Evolutionary conservation across 2,113 vertebrate genomes (phyloP).

Genomic region (Lampris incognitus): DNA sequence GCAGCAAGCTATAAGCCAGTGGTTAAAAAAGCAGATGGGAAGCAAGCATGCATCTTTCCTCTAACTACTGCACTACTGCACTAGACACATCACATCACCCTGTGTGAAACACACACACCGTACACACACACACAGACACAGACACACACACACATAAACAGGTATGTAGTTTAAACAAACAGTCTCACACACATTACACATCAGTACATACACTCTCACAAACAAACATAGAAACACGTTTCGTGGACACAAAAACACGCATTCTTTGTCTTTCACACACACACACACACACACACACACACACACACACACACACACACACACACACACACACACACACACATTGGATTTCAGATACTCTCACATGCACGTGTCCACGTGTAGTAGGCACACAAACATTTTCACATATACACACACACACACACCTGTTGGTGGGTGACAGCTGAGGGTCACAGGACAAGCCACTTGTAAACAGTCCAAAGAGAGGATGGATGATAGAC

Average conservation of each 20-base stretch:
- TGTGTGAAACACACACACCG: too few species aligned
- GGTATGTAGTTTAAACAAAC: not conserved
- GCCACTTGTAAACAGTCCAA: constrained; percentile 72
- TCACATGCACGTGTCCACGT: constrained; percentile 7
- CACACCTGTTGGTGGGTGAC: constrained; percentile 73
- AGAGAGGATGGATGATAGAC: constrained; percentile 53
- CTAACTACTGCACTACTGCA: too few species aligned
- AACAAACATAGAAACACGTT: too few species aligned
- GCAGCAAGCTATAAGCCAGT: too few species aligned
- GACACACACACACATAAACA: not conserved
- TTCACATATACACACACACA: constrained; percentile 21
- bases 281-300: too few species aligned
- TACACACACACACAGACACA: too few species aligned
- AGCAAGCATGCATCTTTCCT: too few species aligned
- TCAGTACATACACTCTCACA: constrained; percentile 1
- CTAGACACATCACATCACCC: too few species aligned
- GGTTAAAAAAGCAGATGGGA: too few species aligned
- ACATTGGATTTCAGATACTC: constrained; percentile 7
- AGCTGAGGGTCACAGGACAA: constrained; percentile 77
- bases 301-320: constrained; percentile 18
- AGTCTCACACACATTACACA: not conserved
- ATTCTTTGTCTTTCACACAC: too few species aligned
- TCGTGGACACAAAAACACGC: too few species aligned
- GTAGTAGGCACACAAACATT: constrained; percentile 11
- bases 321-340: constrained; percentile 22